Evolutionary conservation across 2,797 vertebrate genomes (phyloP), one percentile per base, ranked within the genome.

Genomic region (Rhinatrema bivittatum): DNA sequence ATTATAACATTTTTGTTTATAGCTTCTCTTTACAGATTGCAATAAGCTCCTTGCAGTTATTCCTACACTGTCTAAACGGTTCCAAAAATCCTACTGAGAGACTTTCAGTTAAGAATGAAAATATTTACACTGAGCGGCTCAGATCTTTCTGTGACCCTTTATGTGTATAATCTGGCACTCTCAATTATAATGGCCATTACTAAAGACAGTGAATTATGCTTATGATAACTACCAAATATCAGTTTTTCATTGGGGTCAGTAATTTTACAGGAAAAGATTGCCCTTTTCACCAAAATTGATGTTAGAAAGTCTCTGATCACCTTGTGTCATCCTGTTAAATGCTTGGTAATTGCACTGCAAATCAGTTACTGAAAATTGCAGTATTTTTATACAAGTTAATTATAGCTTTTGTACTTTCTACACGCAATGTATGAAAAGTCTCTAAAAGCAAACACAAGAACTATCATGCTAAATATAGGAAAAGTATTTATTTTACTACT

Each of bases 381-480:
- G 1, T 7, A 34, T 45, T 20, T 38, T 23, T 46, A 54, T 43
- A 30, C 4, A 16, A 23, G 16, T 29, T 16, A 21, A 50, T 32
- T 39, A 42, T 22, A 28, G 34, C 11, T 28, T 14, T 25, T 25
- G 25, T 22, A 25, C 47, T 5, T 21, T 9, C 15, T n/a, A 7
- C 15, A 7, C 10, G 45, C 19, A 37, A 55, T 54, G 14, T 34
- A 43, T 12, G 39, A 41, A 57, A 57, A 9, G 2, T n/a, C 4
- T 34, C 48, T 32, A 28, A 34, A 45, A 50, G 36, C 20, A 56
- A 46, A 42, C 20, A 21, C n/a, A n/a, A n/a, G n/a, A n/a, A n/a
- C n/a, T n/a, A n/a, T n/a, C 45, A 25, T 23, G n/a, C 53, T 60
- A 62, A 55, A 50, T 43, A 48, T 15, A 68, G 55, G n/a, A 52